These are phyloP conservation scores for Cheilosia vulpina DNA, from an alignment of 2,888 invertebrate species.

Conservation along the genomic window DNA sequence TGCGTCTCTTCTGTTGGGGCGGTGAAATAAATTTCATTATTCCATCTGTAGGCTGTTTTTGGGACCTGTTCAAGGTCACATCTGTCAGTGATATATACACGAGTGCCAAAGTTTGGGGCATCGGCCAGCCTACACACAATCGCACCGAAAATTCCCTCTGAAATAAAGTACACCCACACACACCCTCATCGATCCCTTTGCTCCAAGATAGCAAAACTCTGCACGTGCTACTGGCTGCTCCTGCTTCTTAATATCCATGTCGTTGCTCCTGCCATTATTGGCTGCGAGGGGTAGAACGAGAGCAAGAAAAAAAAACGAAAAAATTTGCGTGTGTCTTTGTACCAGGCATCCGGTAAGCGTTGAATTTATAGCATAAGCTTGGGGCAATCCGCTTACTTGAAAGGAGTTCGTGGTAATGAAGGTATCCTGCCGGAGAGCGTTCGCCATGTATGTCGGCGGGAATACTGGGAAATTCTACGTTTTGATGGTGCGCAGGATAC, in stretches of 20 bases:
- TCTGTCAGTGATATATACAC: slow-evolving; percentile 74
- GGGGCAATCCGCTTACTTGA: slow-evolving; percentile 60
- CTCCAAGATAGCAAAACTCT: slow-evolving; percentile 10
- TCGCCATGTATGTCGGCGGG: not conserved
- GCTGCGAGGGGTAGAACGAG: not conserved
- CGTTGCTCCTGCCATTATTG: slow-evolving; percentile 30
- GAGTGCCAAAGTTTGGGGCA: slow-evolving; percentile 33
- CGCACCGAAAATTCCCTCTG: not conserved
- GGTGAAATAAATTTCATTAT: slow-evolving; percentile 57
- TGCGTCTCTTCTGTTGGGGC: slow-evolving; percentile 17
- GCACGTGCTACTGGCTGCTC: slow-evolving; percentile 54
- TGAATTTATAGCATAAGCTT: slow-evolving; percentile 58
- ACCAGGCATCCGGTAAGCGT: slow-evolving; percentile 37
- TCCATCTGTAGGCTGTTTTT: slow-evolving; percentile 67
- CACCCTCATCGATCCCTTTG: slow-evolving; percentile 15
- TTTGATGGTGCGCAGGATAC: not conserved
- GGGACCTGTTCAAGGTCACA: slow-evolving; percentile 76
- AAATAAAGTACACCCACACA: slow-evolving; percentile 5
- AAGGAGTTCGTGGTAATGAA: slow-evolving; percentile 57
- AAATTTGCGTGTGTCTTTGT: slow-evolving; percentile 18
- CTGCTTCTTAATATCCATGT: slow-evolving; percentile 28
- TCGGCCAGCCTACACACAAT: slow-evolving; percentile 5
- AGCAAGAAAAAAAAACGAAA: not conserved
- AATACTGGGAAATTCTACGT: slow-evolving; percentile 57
- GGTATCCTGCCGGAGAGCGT: slow-evolving; percentile 26